Percentiles rank a stretch among this genome's conserved stretches.
Evolutionary conservation across 2,113 vertebrate genomes (phyloP).

Genomic region (Opisthocomus hoazin): DNA sequence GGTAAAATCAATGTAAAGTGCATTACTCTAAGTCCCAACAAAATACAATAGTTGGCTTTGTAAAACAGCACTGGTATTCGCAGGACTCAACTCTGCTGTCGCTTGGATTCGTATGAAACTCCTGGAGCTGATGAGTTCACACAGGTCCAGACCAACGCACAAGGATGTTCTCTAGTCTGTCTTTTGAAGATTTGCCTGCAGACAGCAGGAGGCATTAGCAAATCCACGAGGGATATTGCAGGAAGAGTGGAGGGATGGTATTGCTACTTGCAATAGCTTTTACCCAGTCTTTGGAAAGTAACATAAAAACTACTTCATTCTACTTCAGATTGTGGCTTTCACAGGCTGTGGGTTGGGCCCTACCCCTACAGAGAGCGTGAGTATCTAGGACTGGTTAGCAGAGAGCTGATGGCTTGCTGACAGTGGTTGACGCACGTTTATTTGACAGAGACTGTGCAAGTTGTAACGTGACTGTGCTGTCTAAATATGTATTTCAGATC

Average conservation of each 20-base stretch:
- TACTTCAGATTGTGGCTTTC: background rate
- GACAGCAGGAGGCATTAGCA: background rate
- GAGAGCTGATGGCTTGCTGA: background rate
- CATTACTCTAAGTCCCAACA: conserved; percentile 37
- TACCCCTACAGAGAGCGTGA: fast-evolving
- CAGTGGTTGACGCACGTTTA: background rate
- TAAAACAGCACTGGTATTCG: background rate
- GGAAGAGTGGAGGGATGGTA: background rate
- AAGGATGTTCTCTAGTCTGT: background rate
- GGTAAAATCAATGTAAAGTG: conserved; percentile 61
- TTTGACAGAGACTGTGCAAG: background rate
- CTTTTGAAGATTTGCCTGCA: background rate
- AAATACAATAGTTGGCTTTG: background rate
- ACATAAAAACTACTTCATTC: background rate
- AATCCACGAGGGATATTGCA: background rate
- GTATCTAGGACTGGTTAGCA: background rate
- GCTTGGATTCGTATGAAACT: background rate
- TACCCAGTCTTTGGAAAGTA: background rate
- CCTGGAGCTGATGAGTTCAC: background rate
- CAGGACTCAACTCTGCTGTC: background rate
- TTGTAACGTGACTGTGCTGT: background rate
- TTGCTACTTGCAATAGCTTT: background rate
- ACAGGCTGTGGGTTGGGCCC: background rate
- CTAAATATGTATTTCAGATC: background rate
- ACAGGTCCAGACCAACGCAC: background rate